These are phyloP conservation scores for Echiichthys vipera DNA, from an alignment of 2,797 vertebrate species.

Conservation along the genomic window DNA sequence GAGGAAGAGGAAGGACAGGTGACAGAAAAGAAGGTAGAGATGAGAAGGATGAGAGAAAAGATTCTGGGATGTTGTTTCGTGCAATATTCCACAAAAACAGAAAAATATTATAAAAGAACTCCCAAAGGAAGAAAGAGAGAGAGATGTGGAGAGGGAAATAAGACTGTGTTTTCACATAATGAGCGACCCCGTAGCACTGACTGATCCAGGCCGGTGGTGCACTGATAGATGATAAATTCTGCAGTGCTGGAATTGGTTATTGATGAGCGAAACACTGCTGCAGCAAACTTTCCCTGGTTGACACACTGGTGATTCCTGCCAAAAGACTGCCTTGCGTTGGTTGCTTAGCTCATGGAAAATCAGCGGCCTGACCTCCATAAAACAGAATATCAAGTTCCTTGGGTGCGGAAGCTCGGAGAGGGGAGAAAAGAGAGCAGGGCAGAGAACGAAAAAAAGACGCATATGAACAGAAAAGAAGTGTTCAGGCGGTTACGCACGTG, in stretches of 20 bases:
- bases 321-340: conserved; percentile 36
- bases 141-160: not conserved
- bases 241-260: conserved; percentile 59
- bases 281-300: conserved; percentile 62
- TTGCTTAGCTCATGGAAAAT: conserved; percentile 73
- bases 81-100: conserved; percentile 4
- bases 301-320: conserved; percentile 53
- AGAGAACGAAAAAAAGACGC: not conserved
- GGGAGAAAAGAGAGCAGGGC: not conserved
- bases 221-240: conserved; percentile 45
- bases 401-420: conserved; percentile 24
- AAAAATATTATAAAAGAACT: not conserved
- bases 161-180: not conserved
- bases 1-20: conserved; percentile 1
- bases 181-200: not conserved
- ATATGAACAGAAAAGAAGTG: not conserved
- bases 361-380: conserved; percentile 36
- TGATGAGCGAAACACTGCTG: conserved; percentile 62
- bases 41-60: not conserved
- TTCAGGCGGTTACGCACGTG: not conserved
- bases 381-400: conserved; percentile 37
- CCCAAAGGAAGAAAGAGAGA: not conserved
- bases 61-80: not conserved
- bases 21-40: not conserved
- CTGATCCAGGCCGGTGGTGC: conserved; percentile 18